These are phyloP conservation scores for Antrozous pallidus DNA, from an alignment of 2,797 vertebrate genomes.

Conservation along the genomic window DNA sequence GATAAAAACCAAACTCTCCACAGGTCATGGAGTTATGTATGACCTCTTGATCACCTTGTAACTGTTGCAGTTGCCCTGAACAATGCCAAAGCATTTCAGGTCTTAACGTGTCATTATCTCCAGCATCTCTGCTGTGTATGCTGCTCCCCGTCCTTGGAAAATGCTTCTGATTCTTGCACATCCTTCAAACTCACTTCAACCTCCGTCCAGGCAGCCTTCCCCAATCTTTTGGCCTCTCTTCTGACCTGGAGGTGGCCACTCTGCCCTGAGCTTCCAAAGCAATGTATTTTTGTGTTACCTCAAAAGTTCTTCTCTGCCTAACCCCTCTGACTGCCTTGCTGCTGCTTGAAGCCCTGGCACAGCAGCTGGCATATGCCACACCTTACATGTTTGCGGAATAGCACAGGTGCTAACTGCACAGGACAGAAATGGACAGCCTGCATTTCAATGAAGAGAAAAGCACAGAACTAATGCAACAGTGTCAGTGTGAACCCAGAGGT, in stretches of 20 bases:
- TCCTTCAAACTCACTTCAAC: neutral
- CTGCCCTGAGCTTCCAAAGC: neutral
- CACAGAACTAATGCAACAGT: neutral
- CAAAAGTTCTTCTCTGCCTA: neutral
- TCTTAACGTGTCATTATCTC: neutral
- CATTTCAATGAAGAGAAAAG: neutral
- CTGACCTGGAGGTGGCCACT: neutral
- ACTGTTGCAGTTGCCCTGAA: neutral
- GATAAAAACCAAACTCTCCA: neutral
- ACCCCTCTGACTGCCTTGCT: neutral
- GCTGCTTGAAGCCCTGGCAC: neutral
- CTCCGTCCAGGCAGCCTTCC: neutral
- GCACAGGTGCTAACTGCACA: neutral
- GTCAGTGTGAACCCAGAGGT: neutral
- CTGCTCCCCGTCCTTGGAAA: neutral
- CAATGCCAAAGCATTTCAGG: neutral
- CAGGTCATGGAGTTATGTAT: neutral
- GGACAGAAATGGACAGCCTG: neutral
- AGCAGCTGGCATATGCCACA: neutral
- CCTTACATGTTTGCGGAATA: neutral
- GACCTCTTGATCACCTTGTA: neutral
- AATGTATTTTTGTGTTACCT: neutral
- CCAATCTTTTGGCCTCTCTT: neutral
- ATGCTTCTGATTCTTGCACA: neutral
- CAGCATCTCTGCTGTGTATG: neutral